phyloP scores from a whole-genome alignment of 2,888 invertebrate genomes.

The Coelopa pilipes region DNA sequence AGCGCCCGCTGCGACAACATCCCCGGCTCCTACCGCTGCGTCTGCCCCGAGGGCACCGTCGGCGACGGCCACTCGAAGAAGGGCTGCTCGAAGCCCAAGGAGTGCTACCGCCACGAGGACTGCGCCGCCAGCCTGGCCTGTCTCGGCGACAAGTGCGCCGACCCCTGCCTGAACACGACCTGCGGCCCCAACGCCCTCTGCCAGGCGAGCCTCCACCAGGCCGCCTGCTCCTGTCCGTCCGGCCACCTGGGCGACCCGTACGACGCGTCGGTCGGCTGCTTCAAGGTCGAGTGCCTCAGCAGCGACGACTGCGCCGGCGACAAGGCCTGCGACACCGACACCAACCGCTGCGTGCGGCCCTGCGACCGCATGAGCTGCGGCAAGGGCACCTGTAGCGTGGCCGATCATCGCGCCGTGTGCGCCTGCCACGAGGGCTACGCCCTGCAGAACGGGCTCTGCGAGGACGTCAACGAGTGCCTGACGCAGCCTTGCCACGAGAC shows the following conservation, averaged over 20 bases:
- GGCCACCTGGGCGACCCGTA: conserved; percentile 86
- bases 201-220: conserved; percentile 76
- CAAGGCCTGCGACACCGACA: conserved; percentile 79
- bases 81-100: conserved; percentile 81
- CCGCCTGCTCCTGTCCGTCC: conserved; percentile 81
- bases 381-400: conserved; percentile 80
- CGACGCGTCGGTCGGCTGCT: conserved; percentile 82
- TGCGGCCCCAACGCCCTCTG: conserved; percentile 86
- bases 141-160: conserved; percentile 79
- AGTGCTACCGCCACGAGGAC: conserved; percentile 79
- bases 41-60: conserved; percentile 82
- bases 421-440: conserved; percentile 81
- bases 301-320: conserved; percentile 80
- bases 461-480: conserved; percentile 84
- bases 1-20: conserved; percentile 83
- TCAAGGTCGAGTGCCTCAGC: conserved; percentile 86
- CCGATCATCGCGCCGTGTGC: conserved; percentile 79
- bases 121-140: conserved; percentile 83
- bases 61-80: conserved; percentile 78
- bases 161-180: conserved; percentile 78
- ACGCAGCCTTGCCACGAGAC: conserved; percentile 82
- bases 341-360: conserved; percentile 84
- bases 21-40: conserved; percentile 82
- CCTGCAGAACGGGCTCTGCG: conserved; percentile 75
- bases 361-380: conserved; percentile 83